A percentile compares a stretch with the other conserved stretches of the same genome.
Conservation (phyloP, 2,113 vertebrate genomes). For the Nanorana parkeri region DNA sequence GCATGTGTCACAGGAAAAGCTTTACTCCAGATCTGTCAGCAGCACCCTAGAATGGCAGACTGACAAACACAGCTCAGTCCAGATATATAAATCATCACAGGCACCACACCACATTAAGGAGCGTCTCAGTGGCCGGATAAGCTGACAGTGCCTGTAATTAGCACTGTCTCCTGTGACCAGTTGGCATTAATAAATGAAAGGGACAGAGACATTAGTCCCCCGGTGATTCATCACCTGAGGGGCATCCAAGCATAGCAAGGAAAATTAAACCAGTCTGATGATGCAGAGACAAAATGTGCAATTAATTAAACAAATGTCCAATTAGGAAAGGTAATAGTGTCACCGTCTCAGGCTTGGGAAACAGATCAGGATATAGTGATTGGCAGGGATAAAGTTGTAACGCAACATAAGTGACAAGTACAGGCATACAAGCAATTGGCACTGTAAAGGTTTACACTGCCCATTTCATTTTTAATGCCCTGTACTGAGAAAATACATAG, state of each 20-base stretch:
- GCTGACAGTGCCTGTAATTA: conserved; percentile 66
- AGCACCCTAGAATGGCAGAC: too few relatives aligned
- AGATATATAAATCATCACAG: conserved; percentile 21
- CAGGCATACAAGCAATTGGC: not conserved
- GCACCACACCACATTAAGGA: conserved; percentile 28
- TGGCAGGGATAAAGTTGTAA: conserved; percentile 10
- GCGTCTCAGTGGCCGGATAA: conserved; percentile 60
- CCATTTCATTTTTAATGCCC: not conserved
- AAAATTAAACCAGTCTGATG: conserved; percentile 65
- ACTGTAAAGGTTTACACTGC: not conserved
- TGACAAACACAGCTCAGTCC: too few relatives aligned
- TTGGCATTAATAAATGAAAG: conserved; percentile 77
- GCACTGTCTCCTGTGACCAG: conserved; percentile 71
- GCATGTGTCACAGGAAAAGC: too few relatives aligned
- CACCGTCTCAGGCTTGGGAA: conserved; percentile 61
- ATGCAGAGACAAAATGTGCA: conserved; percentile 74
- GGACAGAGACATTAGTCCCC: conserved; percentile 69
- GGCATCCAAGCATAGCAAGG: conserved; percentile 73
- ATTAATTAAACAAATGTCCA: conserved; percentile 79
- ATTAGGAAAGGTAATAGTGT: conserved; percentile 68
- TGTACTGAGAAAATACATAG: too few relatives aligned
- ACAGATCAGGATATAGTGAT: conserved; percentile 30
- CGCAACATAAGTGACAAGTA: not conserved
- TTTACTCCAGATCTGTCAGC: too few relatives aligned
- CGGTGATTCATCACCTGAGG: conserved; percentile 71